Evolutionary conservation across 2,113 vertebrate genomes (phyloP).

Genomic region (Phalacrocorax carbo): DNA sequence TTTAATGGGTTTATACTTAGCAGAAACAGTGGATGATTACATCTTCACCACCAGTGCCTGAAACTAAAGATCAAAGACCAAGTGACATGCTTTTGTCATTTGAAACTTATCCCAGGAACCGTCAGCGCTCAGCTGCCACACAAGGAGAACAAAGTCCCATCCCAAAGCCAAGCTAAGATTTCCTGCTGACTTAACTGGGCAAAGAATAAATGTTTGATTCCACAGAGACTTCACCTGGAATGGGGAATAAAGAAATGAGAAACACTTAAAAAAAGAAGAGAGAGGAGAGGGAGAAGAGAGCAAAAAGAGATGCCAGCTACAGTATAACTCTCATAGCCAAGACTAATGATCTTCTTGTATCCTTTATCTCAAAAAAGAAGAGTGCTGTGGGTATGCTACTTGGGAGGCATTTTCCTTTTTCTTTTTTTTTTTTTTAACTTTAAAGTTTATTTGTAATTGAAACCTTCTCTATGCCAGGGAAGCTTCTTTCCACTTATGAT

Average conservation of each 20-base stretch:
- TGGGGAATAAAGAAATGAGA: background rate
- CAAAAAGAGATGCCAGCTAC: background rate
- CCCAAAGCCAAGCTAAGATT: background rate
- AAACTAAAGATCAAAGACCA: background rate
- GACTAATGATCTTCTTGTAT: background rate
- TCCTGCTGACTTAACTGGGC: background rate
- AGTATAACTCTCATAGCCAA: background rate
- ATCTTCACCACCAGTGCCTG: background rate
- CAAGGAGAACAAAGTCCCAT: background rate
- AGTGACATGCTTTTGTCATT: background rate
- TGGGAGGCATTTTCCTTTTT: background rate
- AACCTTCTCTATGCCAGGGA: background rate
- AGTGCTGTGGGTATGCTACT: background rate
- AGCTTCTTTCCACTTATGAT: background rate
- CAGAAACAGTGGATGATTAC: background rate
- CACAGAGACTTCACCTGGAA: background rate
- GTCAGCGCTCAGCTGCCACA: background rate
- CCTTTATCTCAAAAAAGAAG: background rate
- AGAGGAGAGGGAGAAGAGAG: background rate
- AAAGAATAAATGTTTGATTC: background rate
- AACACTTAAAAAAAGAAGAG: background rate
- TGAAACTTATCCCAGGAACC: background rate
- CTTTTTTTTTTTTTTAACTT: background rate
- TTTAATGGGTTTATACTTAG: background rate
- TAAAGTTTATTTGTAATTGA: background rate